Base-by-base conservation (phyloP, 2,113 vertebrate genomes). In the Cairina moschata region DNA sequence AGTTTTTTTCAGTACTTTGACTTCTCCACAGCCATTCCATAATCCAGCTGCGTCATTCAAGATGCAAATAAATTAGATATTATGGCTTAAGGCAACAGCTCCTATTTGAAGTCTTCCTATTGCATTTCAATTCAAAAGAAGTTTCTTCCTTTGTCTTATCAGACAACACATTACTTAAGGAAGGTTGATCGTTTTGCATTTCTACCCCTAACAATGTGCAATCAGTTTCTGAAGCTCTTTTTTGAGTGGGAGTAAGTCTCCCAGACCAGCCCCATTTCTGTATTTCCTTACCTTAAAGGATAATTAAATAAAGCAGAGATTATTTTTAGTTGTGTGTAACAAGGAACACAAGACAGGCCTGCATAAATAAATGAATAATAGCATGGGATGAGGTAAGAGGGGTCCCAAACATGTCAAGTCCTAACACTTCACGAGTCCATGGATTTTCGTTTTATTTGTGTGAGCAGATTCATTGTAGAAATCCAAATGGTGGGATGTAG, bases 241-340 rank as follows among this genome's bases (percentile, higher is more conserved):
- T 86, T 79, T 58, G 32, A 31, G 38, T 75, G 32, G 29, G n/a
- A 63, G 16, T 14, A 67, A 54, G 11, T 68, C 26, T 79, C 15
- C 56, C 67, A 46, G 36, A 55, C 18, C 72, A 17, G 34, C 6
- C 32, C 10, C 4, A 29, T 89, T 86, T 69, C 80, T 52, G 20
- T 59, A 7, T 88, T 88, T 86, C 34, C 38, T 59, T 20, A 56
- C 16, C 52, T 72, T 74, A 86, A 82, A 92, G 40, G 17, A 40
- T 86, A 90, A 86, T 52, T 90, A 73, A 86, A 15, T 88, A 88
- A 93, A 73, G 28, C 44, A 81, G 15, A 55, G 36, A 93, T 90
- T 59, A 44, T 81, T 93, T 60, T 71, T 31, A 90, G 69, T 62
- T 90, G 21, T 48, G 52, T 22, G 18, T 84, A 74, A 73, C 83